These are phyloP conservation scores for Leptinotarsa undecemlineata DNA, from an alignment of 1,140 invertebrate genomes.

Conservation along the genomic window DNA sequence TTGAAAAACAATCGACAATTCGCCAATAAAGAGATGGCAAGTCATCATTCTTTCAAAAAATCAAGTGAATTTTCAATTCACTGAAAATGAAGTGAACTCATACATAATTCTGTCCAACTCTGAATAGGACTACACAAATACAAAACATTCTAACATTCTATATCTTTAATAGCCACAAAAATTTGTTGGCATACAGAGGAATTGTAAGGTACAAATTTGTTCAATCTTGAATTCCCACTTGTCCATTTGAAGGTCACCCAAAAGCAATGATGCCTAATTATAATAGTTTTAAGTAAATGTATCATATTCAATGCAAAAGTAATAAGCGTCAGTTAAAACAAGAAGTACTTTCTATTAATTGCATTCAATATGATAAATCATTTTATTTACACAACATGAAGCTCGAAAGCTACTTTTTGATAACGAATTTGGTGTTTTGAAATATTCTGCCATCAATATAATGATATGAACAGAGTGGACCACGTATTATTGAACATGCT, in stretches of 20 bases:
- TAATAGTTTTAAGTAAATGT: not conserved
- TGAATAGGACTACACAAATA: not conserved
- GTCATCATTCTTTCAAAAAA: too few species aligned
- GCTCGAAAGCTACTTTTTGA: not conserved
- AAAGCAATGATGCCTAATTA: not conserved
- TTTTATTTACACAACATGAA: slow-evolving; percentile 1
- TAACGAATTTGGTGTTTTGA: not conserved
- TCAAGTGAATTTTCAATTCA: too few species aligned
- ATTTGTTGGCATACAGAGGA: not conserved
- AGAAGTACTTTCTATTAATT: not conserved
- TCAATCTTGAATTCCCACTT: not conserved
- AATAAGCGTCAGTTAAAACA: not conserved
- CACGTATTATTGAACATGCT: not conserved
- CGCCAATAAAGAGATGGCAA: too few species aligned
- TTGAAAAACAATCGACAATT: too few species aligned
- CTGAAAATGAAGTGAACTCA: too few species aligned
- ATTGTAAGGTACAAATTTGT: not conserved
- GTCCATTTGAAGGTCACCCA: not conserved
- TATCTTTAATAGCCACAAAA: slow-evolving; percentile 1
- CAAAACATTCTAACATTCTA: not conserved
- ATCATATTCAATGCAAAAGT: slow-evolving; percentile 6
- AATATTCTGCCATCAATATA: slow-evolving; percentile 1
- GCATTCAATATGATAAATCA: slow-evolving; percentile 4
- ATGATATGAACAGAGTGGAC: slow-evolving; percentile 1
- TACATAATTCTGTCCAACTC: too few species aligned